These are phyloP conservation scores for Aspidiotus rigidus DNA, from an alignment of 2,888 invertebrate genomes.

Conservation along the genomic window DNA sequence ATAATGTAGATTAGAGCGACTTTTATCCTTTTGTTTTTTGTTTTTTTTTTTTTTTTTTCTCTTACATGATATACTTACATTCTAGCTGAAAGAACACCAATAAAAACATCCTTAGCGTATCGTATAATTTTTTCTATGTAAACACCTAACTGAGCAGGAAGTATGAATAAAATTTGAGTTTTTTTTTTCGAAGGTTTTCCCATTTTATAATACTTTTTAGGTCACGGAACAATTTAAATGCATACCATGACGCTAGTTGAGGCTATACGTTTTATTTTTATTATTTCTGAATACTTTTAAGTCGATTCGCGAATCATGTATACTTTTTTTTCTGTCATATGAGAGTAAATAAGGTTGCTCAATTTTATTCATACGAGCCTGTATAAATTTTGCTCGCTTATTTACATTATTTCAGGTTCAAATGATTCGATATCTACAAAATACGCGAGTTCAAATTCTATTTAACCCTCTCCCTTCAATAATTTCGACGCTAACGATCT, in stretches of 20 bases:
- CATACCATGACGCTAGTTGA: not conserved
- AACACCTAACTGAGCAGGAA: slow-evolving; percentile 14
- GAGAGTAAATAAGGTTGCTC: slow-evolving; percentile 20
- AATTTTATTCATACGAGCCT: slow-evolving; percentile 33
- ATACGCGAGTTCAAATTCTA: too few relatives aligned
- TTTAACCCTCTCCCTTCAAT: too few relatives aligned
- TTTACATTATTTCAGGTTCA: too few relatives aligned
- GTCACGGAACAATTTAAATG: slow-evolving; percentile 6
- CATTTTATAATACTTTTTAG: slow-evolving; percentile 10
- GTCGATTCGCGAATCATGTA: not conserved
- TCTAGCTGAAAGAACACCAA: slow-evolving; percentile 30
- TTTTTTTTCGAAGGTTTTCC: not conserved
- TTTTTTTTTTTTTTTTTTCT: not conserved
- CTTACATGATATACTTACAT: too few relatives aligned
- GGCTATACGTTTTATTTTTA: not conserved
- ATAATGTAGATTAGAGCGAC: slow-evolving; percentile 21
- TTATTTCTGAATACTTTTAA: slow-evolving; percentile 17
- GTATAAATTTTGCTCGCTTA: not conserved
- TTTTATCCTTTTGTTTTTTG: slow-evolving; percentile 10
- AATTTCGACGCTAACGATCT: too few relatives aligned
- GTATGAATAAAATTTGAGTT: slow-evolving; percentile 29
- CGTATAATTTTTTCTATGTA: slow-evolving; percentile 18
- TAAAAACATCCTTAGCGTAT: slow-evolving; percentile 6
- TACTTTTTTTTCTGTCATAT: slow-evolving; percentile 5
- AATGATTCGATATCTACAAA: too few relatives aligned